Conservation (phyloP, 2,113 vertebrate species). For the Isurus oxyrinchus region DNA sequence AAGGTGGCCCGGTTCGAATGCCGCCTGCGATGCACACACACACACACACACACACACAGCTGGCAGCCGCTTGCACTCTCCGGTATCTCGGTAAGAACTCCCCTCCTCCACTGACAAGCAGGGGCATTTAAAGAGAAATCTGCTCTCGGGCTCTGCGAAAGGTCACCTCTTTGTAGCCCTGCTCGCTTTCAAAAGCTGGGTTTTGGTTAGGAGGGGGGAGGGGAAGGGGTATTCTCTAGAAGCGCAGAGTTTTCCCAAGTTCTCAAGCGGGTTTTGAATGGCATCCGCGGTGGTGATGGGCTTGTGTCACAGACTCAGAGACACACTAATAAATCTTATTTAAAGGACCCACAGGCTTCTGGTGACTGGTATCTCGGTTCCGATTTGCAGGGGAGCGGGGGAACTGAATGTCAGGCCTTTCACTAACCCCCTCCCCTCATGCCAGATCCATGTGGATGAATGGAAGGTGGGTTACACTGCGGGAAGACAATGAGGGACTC, state of each 20-base stretch:
- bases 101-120: background rate
- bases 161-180: background rate
- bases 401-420: background rate
- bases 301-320: background rate
- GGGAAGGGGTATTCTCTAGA: background rate
- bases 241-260: background rate
- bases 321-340: background rate
- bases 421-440: conserved; percentile 3
- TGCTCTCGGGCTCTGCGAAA: background rate
- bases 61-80: background rate
- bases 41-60: background rate
- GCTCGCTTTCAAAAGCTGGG: background rate
- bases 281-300: background rate
- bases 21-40: background rate
- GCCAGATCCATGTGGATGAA: conserved; percentile 51
- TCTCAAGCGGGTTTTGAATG: background rate
- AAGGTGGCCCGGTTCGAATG: background rate
- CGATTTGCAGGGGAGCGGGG: background rate
- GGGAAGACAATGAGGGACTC: conserved; percentile 52
- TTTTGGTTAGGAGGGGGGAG: accelerated
- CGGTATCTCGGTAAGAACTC: background rate
- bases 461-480: conserved; percentile 52
- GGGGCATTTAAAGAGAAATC: background rate
- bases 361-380: background rate
- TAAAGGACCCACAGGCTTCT: background rate